Base-by-base conservation (phyloP, 2,797 vertebrate genomes). In the Xenopus petersii region DNA sequence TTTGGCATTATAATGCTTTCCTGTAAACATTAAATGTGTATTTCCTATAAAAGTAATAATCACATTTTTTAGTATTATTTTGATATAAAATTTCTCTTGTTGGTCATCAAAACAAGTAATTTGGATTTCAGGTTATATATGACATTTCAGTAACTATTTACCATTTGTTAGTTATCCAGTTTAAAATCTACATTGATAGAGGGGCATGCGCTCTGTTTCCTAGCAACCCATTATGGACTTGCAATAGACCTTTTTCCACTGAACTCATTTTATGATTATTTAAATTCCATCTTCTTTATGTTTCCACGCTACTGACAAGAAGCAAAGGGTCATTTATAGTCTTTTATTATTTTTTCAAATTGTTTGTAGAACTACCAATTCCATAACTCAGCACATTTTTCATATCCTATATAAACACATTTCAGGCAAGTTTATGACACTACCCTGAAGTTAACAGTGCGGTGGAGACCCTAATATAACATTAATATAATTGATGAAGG, bases 61-160 rank as follows among this genome's bases (percentile, higher is more conserved):
- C 36, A 30, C 4, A 42, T 42, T 5, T 42, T 42, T 42, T 42
- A 42, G 36, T 42, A 9, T 42, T 9, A 42, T 42, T 42, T 42
- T 42, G 36, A 42, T 6, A 42, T 42, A 42, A 6, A 5, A 42
- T 42, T 42, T 42, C 2, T 2, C 26, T 30, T 30, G 26, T 30
- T 30, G 4, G 26, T 30, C 26, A 30, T 30, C 36, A 5, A 42
- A 42, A 42, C 36, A 42, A 42, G 36, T 36, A 16, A 54, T 42
- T 51, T 75, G 26, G 42, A 47, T 48, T 10, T 51, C 54, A 36
- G 48, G 49, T 9, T 21, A 17, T 56, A 17, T 60, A 60, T 60
- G 58, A 55, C 75, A 67, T 77, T 64, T 67, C 51, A 17, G 55
- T 77, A 70, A 75, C 56, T 36, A 71, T 46, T 71, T 66, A n/a